Base-by-base conservation (phyloP, 2,113 vertebrate genomes). In the Edolisoma coerulescens region DNA sequence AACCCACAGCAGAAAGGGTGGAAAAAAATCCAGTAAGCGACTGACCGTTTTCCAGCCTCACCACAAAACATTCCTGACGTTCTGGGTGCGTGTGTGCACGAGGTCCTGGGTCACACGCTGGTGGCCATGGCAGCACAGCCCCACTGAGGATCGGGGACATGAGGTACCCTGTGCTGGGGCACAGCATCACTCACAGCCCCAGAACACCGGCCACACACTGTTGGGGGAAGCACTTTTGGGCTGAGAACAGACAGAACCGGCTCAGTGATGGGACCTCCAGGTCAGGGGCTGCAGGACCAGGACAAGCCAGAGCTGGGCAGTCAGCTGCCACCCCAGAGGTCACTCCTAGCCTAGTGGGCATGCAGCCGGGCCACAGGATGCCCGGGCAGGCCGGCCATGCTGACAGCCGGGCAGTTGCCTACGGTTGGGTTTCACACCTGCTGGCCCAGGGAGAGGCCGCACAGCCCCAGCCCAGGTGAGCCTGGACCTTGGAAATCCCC, bases 11-110 rank as follows among this genome's bases (percentile, higher is more conserved):
- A 52, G 54, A 88, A 61, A 41, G 69, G 75, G 49, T 57, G 64
- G 16, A 9, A 57, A 28, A 50, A 60, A 56, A 77, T 60, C 81
- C 92, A 68, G 81, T 16, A 7, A 94, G 73, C 2, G 1, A 69
- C 60, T 82, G 90, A 94, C 96, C 87, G 6, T 80, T 83, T 91
- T 86, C 71, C 96, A 87, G 84, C 71, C 73, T 70, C 81, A 30
- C 90, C 81, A 56, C 88, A 61, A 89, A 78, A 65, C 65, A 70
- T 91, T 89, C 93, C 94, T 81, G 59, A 53, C 14, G 15, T 89
- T 57, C 82, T 13, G 50, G 61, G 54, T 37, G 11, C 57, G 10
- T 57, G 32, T 4, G 42, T 8, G 11, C 17, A 12, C 7, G 7
- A 67, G 76, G 71, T 61, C n/a, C 24, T 8, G 2, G 45, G 17